Conservation (phyloP, 1,140 invertebrate genomes). For the Diplogasteroides magnus region DNA sequence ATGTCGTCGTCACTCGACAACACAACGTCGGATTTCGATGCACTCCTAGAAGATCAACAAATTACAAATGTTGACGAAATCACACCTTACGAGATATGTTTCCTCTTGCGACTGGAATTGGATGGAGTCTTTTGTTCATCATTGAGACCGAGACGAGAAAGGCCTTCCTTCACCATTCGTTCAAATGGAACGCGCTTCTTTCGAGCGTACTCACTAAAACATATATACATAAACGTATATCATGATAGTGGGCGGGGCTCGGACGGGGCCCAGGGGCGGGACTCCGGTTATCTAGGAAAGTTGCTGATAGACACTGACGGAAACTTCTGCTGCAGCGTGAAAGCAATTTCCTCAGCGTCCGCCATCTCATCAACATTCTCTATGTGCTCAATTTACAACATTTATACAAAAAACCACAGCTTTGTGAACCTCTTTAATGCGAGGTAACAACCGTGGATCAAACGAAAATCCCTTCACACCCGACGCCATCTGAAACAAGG, state of each 20-base stretch:
- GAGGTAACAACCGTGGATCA: conserved; percentile 3
- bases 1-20: conserved; percentile 12
- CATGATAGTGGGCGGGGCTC: no score
- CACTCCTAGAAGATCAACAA: not conserved
- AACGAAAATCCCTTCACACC: not conserved
- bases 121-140: not conserved
- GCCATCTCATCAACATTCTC: conserved; percentile 16
- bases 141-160: not conserved
- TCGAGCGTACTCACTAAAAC: conserved; percentile 14
- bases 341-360: conserved; percentile 23
- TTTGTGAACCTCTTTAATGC: conserved; percentile 1
- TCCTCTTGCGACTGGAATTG: not conserved
- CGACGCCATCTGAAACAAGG: conserved; percentile 4
- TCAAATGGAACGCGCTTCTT: conserved; percentile 3
- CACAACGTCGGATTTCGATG: not conserved
- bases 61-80: not conserved
- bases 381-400: conserved; percentile 7
- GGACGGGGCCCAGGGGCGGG: no score
- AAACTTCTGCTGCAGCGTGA: conserved; percentile 23
- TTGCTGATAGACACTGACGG: conserved; percentile 16
- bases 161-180: not conserved
- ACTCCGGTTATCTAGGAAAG: no score
- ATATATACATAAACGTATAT: conserved; percentile 12
- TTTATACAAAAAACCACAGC: not conserved
- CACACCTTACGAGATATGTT: not conserved